phyloP scores from a whole-genome alignment of 2,113 vertebrate genomes.

The Oryzias melastigma region DNA sequence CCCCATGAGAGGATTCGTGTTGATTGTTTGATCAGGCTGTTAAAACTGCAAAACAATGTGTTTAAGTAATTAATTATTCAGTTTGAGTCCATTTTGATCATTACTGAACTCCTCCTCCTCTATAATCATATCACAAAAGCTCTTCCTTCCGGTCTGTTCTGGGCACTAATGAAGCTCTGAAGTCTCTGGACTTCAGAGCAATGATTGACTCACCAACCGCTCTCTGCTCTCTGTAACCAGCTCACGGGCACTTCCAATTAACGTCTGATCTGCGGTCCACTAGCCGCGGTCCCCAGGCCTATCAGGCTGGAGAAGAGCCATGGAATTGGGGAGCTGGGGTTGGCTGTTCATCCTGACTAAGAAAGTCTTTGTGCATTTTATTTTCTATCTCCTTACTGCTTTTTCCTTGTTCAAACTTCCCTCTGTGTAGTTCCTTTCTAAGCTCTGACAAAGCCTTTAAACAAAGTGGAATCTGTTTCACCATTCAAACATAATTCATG shows the following conservation, averaged over 20 bases:
- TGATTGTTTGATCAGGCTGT: slow-evolving; percentile 1
- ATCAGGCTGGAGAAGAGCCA: slow-evolving; percentile 17
- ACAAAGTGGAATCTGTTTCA: slow-evolving; percentile 47
- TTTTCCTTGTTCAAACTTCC: neutral
- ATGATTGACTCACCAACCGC: slow-evolving; percentile 54
- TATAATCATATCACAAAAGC: slow-evolving; percentile 35
- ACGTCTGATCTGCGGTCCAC: slow-evolving; percentile 43
- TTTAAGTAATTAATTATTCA: slow-evolving; percentile 20
- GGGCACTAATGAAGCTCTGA: slow-evolving; percentile 51
- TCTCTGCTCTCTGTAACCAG: slow-evolving; percentile 45
- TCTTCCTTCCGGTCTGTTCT: slow-evolving; percentile 30
- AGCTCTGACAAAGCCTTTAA: slow-evolving; percentile 50
- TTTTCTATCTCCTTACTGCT: slow-evolving; percentile 14
- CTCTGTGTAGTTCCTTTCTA: slow-evolving; percentile 7
- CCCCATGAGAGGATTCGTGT: neutral
- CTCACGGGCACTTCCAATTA: slow-evolving; percentile 68
- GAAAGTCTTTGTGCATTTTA: slow-evolving; percentile 33
- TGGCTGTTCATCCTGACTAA: slow-evolving; percentile 39
- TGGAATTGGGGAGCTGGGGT: slow-evolving; percentile 49
- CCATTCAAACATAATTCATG: slow-evolving; percentile 48
- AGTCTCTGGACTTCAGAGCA: slow-evolving; percentile 24
- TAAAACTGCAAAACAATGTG: slow-evolving; percentile 3
- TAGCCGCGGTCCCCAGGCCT: slow-evolving; percentile 36
- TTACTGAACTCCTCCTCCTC: slow-evolving; percentile 7
- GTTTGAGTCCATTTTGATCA: slow-evolving; percentile 1